Evolutionary conservation across 2,797 vertebrate genomes (phyloP), one percentile per base, ranked within the genome.

Genomic region (Cottoperca gobio): DNA sequence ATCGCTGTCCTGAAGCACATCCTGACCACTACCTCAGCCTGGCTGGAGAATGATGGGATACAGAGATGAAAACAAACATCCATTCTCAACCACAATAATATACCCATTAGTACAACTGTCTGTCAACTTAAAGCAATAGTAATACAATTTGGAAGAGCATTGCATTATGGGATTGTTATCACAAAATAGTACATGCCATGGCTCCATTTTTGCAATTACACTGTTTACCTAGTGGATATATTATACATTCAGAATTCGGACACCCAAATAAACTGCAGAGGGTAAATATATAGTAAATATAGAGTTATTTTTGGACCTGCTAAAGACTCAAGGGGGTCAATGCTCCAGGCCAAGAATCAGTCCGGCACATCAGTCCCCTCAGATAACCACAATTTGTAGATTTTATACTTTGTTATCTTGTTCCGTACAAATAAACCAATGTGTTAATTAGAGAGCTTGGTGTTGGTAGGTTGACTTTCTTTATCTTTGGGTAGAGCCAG

Each of bases 1-100:
- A 68, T 70, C 39, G 57, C 57, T 66, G 55, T 66, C 75, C 78
- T 74, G 7, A n/a, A 72, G 77, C 73, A 40, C 67, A 78, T 81
- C 53, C 71, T 48, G 67, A 78, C 58, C 73, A 79, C 48, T 53
- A 66, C 28, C 61, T 69, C 62, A 13, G 23, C 11, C 63, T n/a
- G 53, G 53, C 46, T 61, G 35, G 17, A 73, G 50, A 66, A 67
- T 61, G 46, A 57, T 33, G 66, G 28, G 49, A 71, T n/a, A 67
- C 19, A n/a, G 14, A 83, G 37, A 71, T 48, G 17, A 52, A 70
- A 68, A 67, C 17, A 59, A 75, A 16, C 40, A 62, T n/a, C 21
- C 60, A 21, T 52, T 76, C 19, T 59, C 31, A 66, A 64, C 40
- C 65, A 62, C 46, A 48, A 16, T n/a, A 48, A 13, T 3, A 23